These are phyloP conservation scores for Orius insidiosus DNA, from an alignment of 1,140 invertebrate species.

Conservation along the genomic window DNA sequence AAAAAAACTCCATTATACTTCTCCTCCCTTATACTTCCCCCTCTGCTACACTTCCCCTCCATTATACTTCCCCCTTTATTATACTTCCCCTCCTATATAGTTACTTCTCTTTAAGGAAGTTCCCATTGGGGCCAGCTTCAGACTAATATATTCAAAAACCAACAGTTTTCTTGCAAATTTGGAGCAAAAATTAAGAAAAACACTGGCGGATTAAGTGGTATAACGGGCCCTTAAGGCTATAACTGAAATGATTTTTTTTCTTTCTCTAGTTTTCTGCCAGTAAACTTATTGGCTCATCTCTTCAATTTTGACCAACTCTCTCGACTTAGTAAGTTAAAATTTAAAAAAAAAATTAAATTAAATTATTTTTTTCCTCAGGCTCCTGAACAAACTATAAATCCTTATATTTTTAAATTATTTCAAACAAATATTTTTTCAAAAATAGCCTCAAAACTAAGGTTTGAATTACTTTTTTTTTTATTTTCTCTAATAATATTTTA, in stretches of 20 bases:
- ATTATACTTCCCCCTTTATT: too few species aligned
- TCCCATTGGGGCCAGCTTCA: background rate
- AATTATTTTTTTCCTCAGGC: background rate
- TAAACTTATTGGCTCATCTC: slow-evolving; percentile 9
- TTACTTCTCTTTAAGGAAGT: background rate
- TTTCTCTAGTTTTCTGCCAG: slow-evolving; percentile 10
- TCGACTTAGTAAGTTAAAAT: slow-evolving; percentile 7
- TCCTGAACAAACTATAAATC: background rate
- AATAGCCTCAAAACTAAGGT: background rate
- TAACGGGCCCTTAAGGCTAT: background rate
- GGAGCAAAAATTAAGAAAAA: too few species aligned
- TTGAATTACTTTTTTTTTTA: background rate
- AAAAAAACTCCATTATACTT: too few species aligned
- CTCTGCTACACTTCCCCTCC: too few species aligned
- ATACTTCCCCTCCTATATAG: too few species aligned
- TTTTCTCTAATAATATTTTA: background rate
- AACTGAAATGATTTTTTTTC: slow-evolving; percentile 3
- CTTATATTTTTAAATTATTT: background rate
- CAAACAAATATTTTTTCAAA: background rate
- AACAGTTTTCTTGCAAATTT: too few species aligned
- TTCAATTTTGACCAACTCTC: slow-evolving; percentile 4
- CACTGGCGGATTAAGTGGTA: too few species aligned
- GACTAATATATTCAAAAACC: background rate
- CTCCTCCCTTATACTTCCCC: too few species aligned
- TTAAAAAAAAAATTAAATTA: background rate